These are phyloP conservation scores for Stenotaenia linearis DNA, from an alignment of 2,888 invertebrate species.

Conservation along the genomic window DNA sequence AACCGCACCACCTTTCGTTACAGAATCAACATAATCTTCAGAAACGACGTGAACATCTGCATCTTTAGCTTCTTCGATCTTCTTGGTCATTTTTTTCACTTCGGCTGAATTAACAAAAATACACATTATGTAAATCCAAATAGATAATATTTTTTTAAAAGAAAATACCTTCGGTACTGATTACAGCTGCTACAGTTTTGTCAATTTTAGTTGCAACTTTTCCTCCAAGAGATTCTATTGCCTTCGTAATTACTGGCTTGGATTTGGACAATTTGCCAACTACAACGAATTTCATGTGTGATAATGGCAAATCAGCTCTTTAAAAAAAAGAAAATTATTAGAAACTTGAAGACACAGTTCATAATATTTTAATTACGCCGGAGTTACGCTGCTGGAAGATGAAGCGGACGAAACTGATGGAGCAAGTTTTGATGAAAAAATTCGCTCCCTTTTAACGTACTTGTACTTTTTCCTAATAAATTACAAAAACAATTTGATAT, in stretches of 20 bases:
- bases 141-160: no score
- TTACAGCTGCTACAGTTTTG: slow-evolving; percentile 64
- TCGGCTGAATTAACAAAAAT: slow-evolving; percentile 52
- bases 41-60: slow-evolving; percentile 74
- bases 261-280: slow-evolving; percentile 50
- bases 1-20: slow-evolving; percentile 52
- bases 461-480: slow-evolving; percentile 51
- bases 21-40: slow-evolving; percentile 63
- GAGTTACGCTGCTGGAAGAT: neutral
- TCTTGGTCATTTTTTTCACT: slow-evolving; percentile 60
- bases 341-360: neutral
- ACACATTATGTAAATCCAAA: no score
- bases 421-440: slow-evolving; percentile 41
- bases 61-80: slow-evolving; percentile 61
- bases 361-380: neutral
- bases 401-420: neutral
- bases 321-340: slow-evolving; percentile 30
- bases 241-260: slow-evolving; percentile 58
- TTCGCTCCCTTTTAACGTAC: slow-evolving; percentile 45
- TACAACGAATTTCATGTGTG: slow-evolving; percentile 70
- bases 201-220: slow-evolving; percentile 60
- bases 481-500: no score
- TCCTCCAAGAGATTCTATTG: slow-evolving; percentile 71
- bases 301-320: slow-evolving; percentile 51
- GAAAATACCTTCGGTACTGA: slow-evolving; percentile 58